Evolutionary conservation across 1,140 invertebrate genomes (phyloP), one percentile per base, ranked within the genome.

Genomic region (Samia ricini): DNA sequence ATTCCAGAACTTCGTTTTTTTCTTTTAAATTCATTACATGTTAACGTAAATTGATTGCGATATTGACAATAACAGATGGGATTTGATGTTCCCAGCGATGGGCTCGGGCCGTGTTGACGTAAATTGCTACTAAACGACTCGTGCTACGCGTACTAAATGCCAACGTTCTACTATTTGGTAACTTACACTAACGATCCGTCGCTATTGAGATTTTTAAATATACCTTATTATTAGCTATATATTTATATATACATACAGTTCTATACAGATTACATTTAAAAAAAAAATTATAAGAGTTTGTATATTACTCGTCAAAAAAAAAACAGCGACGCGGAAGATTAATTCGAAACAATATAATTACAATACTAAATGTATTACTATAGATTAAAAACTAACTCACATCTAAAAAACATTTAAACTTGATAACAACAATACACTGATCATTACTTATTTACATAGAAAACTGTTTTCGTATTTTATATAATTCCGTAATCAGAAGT

Each of bases 321-420:
- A 73, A 74, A 70, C 65, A 69, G 63, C 66, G 63, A 72, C 63
- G 71, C 63, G 70, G 68, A 74, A 73, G 69, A 74, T 73, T 56
- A 58, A 75, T 80, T 77, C 64, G 42, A 56, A 56, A 56, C n/a
- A 81, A 71, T 80, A 77, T 71, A 72, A 75, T 61, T 73, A 76
- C 78, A 56, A 59, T 56, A 80, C 77, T 76, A 74, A 80, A 74
- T 71, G 69, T 22, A 56, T 66, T 77, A 76, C 59, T 50, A 56
- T 18, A 61, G 66, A 76, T 67, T 66, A 77, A 82, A 81, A 84
- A 81, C 74, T 60, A n/a, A n/a, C 68, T 77, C 76, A 81, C 74
- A 77, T 84, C 74, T 80, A 86, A 83, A n/a, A n/a, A 85, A 79
- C 75, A 76, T 81, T 79, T 77, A 80, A 81, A 79, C 78, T 71